A percentile compares a stretch with the other conserved stretches of the same genome.
phyloP scores from a whole-genome alignment of 2,113 vertebrate genomes.

The Psephotus haematonotus region DNA sequence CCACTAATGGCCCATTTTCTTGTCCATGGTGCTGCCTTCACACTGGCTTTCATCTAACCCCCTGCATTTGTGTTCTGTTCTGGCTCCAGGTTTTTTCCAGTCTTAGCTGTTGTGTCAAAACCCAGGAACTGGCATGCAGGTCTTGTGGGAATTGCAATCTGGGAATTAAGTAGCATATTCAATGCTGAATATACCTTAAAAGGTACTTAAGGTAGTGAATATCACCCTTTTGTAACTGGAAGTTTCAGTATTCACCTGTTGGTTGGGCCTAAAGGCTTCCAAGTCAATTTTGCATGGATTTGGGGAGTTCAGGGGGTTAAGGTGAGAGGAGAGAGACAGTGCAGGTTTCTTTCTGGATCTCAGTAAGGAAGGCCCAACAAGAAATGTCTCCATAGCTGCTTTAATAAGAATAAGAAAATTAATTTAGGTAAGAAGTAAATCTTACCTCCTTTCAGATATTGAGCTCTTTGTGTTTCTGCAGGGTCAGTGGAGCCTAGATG shows the following conservation, averaged over 20 bases:
- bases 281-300: background rate
- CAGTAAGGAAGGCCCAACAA: background rate
- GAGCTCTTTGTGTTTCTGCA: background rate
- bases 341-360: background rate
- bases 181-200: background rate
- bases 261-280: background rate
- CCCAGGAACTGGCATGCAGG: background rate
- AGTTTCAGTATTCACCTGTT: background rate
- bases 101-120: background rate
- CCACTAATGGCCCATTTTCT: background rate
- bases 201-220: background rate
- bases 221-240: background rate
- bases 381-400: background rate
- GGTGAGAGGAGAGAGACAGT: background rate
- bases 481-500: background rate
- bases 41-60: background rate
- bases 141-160: background rate
- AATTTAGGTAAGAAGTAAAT: background rate
- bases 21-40: background rate
- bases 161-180: background rate
- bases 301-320: background rate
- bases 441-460: background rate
- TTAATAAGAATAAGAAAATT: background rate
- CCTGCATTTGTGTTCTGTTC: background rate
- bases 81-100: background rate